phyloP scores from a whole-genome alignment of 2,888 invertebrate species.

The Meiosimyza platycephala region DNA sequence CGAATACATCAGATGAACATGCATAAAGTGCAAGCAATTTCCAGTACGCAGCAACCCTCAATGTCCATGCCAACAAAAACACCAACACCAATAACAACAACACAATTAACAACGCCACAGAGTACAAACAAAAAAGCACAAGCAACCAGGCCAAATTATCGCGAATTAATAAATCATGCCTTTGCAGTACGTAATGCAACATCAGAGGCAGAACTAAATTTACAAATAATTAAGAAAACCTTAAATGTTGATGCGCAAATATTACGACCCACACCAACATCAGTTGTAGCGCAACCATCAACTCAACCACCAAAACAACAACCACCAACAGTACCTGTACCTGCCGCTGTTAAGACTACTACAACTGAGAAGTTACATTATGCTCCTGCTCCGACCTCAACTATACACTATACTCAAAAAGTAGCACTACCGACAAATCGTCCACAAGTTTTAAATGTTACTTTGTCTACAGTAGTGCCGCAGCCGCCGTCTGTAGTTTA shows the following conservation, averaged over 20 bases:
- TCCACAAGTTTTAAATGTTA: neutral
- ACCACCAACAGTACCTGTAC: constrained; percentile 29
- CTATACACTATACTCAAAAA: constrained; percentile 27
- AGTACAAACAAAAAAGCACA: constrained; percentile 47
- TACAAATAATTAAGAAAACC: constrained; percentile 65
- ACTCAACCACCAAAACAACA: constrained; percentile 12
- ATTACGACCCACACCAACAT: constrained; percentile 33
- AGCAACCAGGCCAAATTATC: constrained; percentile 60
- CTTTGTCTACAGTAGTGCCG: constrained; percentile 15
- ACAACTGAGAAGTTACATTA: constrained; percentile 2
- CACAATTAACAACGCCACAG: constrained; percentile 30
- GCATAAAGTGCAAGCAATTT: constrained; percentile 1
- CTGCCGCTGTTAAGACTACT: neutral
- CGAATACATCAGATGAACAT: constrained; percentile 7
- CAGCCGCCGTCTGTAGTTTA: neutral
- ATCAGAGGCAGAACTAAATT: constrained; percentile 63
- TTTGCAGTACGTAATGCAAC: constrained; percentile 59
- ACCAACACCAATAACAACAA: neutral
- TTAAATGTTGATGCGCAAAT: constrained; percentile 57
- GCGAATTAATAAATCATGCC: constrained; percentile 62
- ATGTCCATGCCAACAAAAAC: no score
- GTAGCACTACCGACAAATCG: constrained; percentile 2
- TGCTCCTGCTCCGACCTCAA: neutral
- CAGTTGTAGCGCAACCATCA: neutral
- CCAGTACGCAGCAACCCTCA: neutral